A percentile compares a stretch with the other conserved stretches of the same genome.
Conservation (phyloP, 2,797 vertebrate genomes). For the Etheostoma perlongum region DNA sequence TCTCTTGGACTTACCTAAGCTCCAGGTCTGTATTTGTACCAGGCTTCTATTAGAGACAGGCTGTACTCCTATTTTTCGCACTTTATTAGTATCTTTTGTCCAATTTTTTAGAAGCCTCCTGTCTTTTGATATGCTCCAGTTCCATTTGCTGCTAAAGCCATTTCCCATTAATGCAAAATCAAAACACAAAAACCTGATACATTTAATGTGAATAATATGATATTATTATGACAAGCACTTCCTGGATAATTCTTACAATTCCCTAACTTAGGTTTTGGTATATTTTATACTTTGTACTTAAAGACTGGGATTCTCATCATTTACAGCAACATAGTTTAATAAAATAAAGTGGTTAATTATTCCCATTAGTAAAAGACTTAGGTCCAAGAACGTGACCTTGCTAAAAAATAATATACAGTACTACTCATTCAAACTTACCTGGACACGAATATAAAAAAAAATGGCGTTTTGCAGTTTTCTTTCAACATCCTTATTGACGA, state of each 20-base stretch:
- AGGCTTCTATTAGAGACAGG: neutral
- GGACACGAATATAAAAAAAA: neutral
- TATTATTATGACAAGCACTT: neutral
- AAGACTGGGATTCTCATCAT: neutral
- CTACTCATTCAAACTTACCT: too few relatives aligned
- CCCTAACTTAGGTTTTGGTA: neutral
- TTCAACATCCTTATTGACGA: neutral
- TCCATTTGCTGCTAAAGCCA: neutral
- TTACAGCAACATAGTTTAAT: neutral
- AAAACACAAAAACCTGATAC: neutral
- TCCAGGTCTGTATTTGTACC: neutral
- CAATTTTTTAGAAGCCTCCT: neutral
- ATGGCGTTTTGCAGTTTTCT: neutral
- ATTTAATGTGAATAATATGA: neutral
- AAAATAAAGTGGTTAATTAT: neutral
- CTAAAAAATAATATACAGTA: neutral
- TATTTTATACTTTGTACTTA: neutral
- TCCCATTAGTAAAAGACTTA: neutral
- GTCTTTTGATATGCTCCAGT: neutral
- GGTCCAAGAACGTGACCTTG: neutral
- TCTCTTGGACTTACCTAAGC: too few relatives aligned
- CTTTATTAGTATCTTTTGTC: neutral
- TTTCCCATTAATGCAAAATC: too few relatives aligned
- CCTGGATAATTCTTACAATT: neutral
- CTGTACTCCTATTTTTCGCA: neutral